Conservation (phyloP, 2,113 vertebrate genomes). For the Rattus norvegicus region GRCr8 NC_086033.1:74615501-74616000, state of each 20-base stretch:
- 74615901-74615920: not conserved
- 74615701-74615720: not conserved
- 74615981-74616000: not conserved
- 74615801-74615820: not conserved
- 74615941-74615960: not conserved
- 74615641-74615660: not conserved
- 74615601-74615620: not conserved
- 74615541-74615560: not conserved
- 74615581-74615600: not conserved
- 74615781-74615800: not conserved
- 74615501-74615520: not conserved
- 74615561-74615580: not conserved
- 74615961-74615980: not conserved
- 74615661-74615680: not conserved
- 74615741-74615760: not conserved
- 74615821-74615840: constrained; percentile 4
- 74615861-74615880: not conserved
- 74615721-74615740: not conserved
- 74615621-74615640: not conserved
- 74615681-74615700: not conserved
- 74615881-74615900: not conserved
- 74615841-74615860: not conserved
- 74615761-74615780: not conserved
- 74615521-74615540: not conserved
- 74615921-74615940: not conserved